Evolutionary conservation across 2,113 vertebrate species (phyloP).

Genomic region (Phycodurus eques): DNA sequence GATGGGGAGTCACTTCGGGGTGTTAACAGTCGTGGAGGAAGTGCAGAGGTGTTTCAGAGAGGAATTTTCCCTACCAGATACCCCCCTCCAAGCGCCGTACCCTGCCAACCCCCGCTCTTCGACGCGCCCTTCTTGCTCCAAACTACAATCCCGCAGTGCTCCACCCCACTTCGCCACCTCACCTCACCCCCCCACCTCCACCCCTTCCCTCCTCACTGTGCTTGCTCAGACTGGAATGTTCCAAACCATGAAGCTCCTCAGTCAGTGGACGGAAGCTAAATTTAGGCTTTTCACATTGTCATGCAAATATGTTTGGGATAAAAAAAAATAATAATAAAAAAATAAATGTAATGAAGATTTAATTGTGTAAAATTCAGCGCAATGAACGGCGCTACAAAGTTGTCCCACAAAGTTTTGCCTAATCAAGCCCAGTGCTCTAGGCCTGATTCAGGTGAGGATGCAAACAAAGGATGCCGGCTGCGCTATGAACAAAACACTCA

Average conservation of each 20-base stretch:
- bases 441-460: constrained; percentile 32
- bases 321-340: no score
- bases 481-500: constrained; percentile 7
- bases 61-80: constrained; percentile 66
- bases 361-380: background rate
- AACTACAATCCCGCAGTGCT: constrained; percentile 54
- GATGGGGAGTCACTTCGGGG: constrained; percentile 61
- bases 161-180: constrained; percentile 12
- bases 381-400: background rate
- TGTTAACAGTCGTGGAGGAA: constrained; percentile 67
- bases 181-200: constrained; percentile 2
- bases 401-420: background rate
- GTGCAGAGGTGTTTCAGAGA: constrained; percentile 72
- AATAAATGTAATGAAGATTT: background rate
- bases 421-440: background rate
- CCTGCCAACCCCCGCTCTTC: constrained; percentile 44
- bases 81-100: constrained; percentile 23
- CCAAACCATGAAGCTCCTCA: constrained; percentile 51
- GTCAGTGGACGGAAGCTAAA: constrained; percentile 63
- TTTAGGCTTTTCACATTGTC: constrained; percentile 7
- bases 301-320: background rate
- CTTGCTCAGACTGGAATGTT: constrained; percentile 71
- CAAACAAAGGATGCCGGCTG: constrained; percentile 13
- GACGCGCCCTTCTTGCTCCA: constrained; percentile 37
- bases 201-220: constrained; percentile 44